phyloP scores from a whole-genome alignment of 2,797 vertebrate species.

The Somateria mollissima region DNA sequence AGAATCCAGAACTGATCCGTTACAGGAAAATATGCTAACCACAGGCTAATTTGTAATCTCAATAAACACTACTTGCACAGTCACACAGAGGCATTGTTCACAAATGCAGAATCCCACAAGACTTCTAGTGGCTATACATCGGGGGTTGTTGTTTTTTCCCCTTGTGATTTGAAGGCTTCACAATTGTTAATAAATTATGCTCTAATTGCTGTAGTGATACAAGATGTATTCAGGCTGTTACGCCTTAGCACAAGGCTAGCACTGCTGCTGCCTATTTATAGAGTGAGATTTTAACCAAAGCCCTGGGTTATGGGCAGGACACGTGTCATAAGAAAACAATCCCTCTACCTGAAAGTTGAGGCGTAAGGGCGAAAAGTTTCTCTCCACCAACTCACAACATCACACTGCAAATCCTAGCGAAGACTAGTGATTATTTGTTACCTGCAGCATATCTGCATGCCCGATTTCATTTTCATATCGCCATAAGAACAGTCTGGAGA shows the following conservation, averaged over 20 bases:
- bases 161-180: background rate
- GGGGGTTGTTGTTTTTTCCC: too few relatives aligned
- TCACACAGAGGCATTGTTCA: background rate
- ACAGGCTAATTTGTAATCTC: background rate
- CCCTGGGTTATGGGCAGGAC: background rate
- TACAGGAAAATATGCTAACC: background rate
- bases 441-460: background rate
- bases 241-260: background rate
- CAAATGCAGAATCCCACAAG: background rate
- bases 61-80: background rate
- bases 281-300: background rate
- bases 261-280: background rate
- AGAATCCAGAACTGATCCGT: background rate
- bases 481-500: background rate
- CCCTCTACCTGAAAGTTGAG: background rate
- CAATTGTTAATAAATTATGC: background rate
- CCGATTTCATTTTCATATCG: fast-evolving
- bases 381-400: background rate
- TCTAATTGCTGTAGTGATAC: background rate
- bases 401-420: background rate
- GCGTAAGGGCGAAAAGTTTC: background rate
- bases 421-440: background rate
- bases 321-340: background rate
- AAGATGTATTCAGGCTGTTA: background rate
- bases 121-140: background rate